Percentiles rank a stretch among this genome's conserved stretches.
These are phyloP conservation scores for Homalodisca vitripennis DNA, from an alignment of 1,140 invertebrate genomes.

Conservation along the genomic window DNA sequence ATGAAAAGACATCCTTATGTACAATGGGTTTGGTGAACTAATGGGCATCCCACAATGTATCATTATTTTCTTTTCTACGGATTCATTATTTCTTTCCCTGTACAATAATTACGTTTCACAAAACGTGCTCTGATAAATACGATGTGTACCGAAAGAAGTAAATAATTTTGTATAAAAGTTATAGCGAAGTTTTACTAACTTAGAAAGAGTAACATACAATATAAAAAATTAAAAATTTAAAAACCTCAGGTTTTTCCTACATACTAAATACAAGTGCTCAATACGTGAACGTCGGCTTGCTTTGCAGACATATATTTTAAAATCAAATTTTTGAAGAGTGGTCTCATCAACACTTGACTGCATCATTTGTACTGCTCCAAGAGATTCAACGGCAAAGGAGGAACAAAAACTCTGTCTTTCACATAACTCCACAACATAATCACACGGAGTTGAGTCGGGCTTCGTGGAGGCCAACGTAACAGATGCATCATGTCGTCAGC, in stretches of 20 bases:
- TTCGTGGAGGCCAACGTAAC: background rate
- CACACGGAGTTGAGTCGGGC: background rate
- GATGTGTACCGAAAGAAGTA: too few relatives aligned
- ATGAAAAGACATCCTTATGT: too few relatives aligned
- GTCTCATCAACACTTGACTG: background rate
- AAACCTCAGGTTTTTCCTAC: slow-evolving; percentile 8
- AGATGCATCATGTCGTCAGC: background rate
- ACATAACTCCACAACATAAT: background rate
- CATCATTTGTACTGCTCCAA: too few relatives aligned
- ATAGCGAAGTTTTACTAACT: slow-evolving; percentile 11
- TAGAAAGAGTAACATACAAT: slow-evolving; percentile 8
- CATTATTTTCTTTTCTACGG: too few relatives aligned
- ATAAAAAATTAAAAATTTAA: slow-evolving; percentile 14
- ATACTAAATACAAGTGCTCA: slow-evolving; percentile 19
- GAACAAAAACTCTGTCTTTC: background rate
- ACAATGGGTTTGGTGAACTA: too few relatives aligned
- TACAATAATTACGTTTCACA: too few relatives aligned
- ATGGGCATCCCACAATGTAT: too few relatives aligned
- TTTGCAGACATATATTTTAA: slow-evolving; percentile 20
- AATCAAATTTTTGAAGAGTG: slow-evolving; percentile 1
- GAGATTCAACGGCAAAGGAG: too few relatives aligned
- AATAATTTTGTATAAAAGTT: slow-evolving; percentile 19
- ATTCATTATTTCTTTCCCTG: too few relatives aligned
- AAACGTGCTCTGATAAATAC: too few relatives aligned
- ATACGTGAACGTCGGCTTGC: background rate